These are phyloP conservation scores for Cercopithecus mona DNA, from an alignment of 2,113 vertebrate species.

Conservation along the genomic window DNA sequence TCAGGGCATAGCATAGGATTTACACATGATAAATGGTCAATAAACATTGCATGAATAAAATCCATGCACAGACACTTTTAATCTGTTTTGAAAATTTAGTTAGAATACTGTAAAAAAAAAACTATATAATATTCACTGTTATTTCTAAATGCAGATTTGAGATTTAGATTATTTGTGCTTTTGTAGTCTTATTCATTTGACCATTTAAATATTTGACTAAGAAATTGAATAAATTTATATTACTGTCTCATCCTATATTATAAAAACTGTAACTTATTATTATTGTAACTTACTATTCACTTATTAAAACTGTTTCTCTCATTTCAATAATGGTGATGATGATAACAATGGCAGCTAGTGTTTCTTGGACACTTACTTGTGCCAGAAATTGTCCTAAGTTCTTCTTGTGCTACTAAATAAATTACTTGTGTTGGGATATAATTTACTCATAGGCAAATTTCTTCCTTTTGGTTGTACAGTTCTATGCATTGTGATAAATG, in stretches of 20 bases:
- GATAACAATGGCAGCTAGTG: background rate
- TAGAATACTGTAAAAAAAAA: background rate
- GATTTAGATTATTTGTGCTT: background rate
- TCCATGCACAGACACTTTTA: background rate
- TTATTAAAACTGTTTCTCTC: background rate
- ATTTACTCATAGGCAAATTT: background rate
- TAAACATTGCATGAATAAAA: background rate
- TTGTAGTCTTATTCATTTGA: background rate
- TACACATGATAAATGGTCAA: background rate
- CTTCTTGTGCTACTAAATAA: background rate
- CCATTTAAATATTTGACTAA: background rate
- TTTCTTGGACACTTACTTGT: background rate
- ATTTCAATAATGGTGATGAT: background rate
- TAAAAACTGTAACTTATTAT: background rate
- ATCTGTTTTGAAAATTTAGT: background rate
- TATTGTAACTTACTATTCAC: background rate
- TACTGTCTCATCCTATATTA: background rate
- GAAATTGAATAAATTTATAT: background rate
- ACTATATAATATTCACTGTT: background rate
- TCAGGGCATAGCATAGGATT: background rate
- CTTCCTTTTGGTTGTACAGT: background rate
- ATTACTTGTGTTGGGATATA: background rate
- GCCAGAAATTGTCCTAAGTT: background rate
- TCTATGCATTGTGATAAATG: background rate
- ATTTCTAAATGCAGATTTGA: background rate